A percentile compares a stretch with the other conserved stretches of the same genome.
Evolutionary conservation across 2,113 vertebrate genomes (phyloP).

Genomic region (Arenaria interpres): DNA sequence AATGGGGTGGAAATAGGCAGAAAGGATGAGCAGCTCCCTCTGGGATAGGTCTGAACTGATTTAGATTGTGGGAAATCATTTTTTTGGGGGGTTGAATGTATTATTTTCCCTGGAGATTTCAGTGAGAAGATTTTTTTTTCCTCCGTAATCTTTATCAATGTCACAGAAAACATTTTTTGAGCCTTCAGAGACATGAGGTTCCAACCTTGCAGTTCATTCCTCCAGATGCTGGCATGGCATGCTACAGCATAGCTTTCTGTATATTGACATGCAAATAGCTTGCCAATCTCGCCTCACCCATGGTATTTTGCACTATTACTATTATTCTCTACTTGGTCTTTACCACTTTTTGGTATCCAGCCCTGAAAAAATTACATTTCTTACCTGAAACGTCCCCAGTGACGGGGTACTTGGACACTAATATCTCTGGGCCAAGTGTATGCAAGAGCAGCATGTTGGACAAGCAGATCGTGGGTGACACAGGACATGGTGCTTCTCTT

Average conservation of each 20-base stretch:
- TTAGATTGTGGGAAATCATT: slow-evolving; percentile 22
- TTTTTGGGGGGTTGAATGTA: neutral
- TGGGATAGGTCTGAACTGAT: slow-evolving; percentile 54
- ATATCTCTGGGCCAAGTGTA: neutral
- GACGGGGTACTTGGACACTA: neutral
- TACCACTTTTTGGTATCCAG: neutral
- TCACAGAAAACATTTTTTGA: neutral
- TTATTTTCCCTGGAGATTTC: slow-evolving; percentile 16
- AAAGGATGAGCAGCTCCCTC: slow-evolving; percentile 38
- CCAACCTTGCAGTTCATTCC: neutral
- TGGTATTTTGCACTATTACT: neutral
- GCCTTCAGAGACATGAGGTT: neutral
- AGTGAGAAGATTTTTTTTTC: neutral
- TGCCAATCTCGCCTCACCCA: neutral
- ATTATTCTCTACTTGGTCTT: neutral
- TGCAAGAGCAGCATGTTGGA: neutral
- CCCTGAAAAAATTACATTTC: neutral
- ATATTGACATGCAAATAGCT: neutral
- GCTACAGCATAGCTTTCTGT: neutral
- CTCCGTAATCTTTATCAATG: neutral
- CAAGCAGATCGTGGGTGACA: neutral
- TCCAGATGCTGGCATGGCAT: neutral
- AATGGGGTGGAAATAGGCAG: slow-evolving; percentile 59
- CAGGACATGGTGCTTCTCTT: neutral
- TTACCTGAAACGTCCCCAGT: neutral